Percentiles rank a stretch among this genome's conserved stretches.
These are phyloP conservation scores for Phoenicopterus ruber DNA, from an alignment of 2,113 vertebrate genomes.

Conservation along the genomic window DNA sequence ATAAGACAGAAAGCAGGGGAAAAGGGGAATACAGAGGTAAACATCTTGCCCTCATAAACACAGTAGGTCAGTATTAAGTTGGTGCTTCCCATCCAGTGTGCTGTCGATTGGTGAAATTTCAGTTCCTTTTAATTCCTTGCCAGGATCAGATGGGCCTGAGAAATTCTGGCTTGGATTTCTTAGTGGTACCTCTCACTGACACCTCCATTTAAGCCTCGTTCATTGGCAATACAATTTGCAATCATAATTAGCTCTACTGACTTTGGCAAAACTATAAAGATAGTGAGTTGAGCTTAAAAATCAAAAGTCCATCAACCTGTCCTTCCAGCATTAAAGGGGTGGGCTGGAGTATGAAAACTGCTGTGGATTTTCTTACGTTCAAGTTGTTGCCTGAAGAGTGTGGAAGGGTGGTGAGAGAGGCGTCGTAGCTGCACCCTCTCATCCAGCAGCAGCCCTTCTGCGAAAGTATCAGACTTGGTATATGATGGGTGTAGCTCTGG, in stretches of 20 bases:
- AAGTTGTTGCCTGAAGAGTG: not conserved
- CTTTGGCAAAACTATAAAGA: not conserved
- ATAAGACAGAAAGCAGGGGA: not conserved
- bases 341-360: not conserved
- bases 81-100: not conserved
- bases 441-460: not conserved
- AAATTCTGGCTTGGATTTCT: not conserved
- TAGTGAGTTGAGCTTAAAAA: not conserved
- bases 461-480: fast-evolving
- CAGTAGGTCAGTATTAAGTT: not conserved
- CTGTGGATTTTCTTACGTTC: not conserved
- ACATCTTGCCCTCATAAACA: not conserved
- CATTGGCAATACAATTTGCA: not conserved
- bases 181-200: not conserved
- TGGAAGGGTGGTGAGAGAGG: not conserved
- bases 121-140: not conserved
- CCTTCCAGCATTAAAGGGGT: not conserved
- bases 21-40: not conserved
- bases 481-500: not conserved
- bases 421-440: not conserved
- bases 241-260: not conserved
- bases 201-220: not conserved
- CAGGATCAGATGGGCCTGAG: not conserved
- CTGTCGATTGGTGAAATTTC: not conserved
- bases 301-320: not conserved